Conservation (phyloP, 35 echinoderm and acorn worm genomes). For the Ophioderma brevispina region DNA sequence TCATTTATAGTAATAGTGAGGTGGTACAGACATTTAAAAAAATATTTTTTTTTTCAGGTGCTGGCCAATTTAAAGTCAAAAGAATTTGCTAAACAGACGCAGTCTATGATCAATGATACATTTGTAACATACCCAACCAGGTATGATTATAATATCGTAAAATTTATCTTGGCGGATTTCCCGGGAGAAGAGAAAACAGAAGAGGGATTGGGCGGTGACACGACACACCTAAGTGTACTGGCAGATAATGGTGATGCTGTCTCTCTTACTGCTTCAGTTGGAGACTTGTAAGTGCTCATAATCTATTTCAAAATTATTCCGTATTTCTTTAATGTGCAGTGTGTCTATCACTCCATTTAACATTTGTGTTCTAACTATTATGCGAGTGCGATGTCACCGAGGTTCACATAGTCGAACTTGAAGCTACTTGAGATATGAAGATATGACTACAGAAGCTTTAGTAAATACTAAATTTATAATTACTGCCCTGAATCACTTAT, state of each 20-base stretch:
- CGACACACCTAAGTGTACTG: conserved; percentile 61
- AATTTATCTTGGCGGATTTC: conserved; percentile 12
- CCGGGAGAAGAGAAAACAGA: not conserved
- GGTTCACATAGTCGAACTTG: too few species aligned
- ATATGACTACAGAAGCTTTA: too few species aligned
- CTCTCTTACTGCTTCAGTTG: conserved; percentile 66
- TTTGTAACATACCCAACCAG: conserved; percentile 27
- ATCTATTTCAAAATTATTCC: too few species aligned
- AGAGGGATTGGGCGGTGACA: conserved; percentile 24
- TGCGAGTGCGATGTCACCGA: too few species aligned
- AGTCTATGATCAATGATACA: conserved; percentile 25
- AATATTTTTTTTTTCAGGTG: not conserved
- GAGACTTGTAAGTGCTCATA: conserved; percentile 64
- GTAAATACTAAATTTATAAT: too few species aligned
- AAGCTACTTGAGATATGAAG: too few species aligned
- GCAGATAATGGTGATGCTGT: conserved; percentile 81
- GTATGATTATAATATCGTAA: conserved; percentile 43
- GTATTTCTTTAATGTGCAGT: too few species aligned
- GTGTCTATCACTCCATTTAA: too few species aligned
- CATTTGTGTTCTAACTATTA: too few species aligned
- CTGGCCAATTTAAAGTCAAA: conserved; percentile 15
- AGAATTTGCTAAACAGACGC: conserved; percentile 24
- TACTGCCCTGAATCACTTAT: too few species aligned
- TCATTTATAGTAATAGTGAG: too few species aligned
- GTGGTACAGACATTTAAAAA: too few species aligned